Base-by-base conservation (phyloP, 2,888 invertebrate species). In the Xestia rhomboidea region DNA sequence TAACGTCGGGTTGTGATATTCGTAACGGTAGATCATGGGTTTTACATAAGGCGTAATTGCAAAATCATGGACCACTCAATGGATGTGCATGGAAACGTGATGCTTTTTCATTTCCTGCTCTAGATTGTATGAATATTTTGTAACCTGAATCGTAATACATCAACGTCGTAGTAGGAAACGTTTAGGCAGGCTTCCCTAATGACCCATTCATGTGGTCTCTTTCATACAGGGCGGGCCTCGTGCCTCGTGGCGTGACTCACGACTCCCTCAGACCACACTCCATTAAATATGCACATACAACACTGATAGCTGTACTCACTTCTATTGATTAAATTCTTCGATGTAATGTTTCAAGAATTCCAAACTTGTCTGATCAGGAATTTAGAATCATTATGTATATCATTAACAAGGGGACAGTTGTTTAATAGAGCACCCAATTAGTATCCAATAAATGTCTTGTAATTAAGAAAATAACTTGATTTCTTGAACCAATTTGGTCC, bases 201-300 rank as follows among this genome's bases (percentile, higher is more conserved):
- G 95, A 93, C 87, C 94, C 93, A 95, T 95, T 95, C 94, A 95
- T 92, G 91, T 89, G 88, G 89, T 91, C 88, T 90, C 91, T 91
- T 92, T 93, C 91, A 91, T 91, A 88, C 78, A 21, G 68, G 87
- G 89, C 85, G 84, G 84, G 80, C 85, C 86, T 85, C 72, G 62
- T 27, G 49, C 38, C 21, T 67, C 83, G 73, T 73, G 73, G 85
- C 92, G 91, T 93, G 93, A 93, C 88, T 93, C 94, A 93, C 92
- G 92, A 92, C 85, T 89, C 87, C 66, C 74, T 81, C 83, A 86
- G 84, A 84, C 87, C 83, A 86, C 84, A 84, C 87, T 74, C 84
- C 79, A 82, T 87, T 87, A 88, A 85, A 83, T 82, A 89, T 89
- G 83, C 87, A 84, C 86, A 85, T 83, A 87, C 83, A 86, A 86